These are phyloP conservation scores for Podarcis raffonei DNA, from an alignment of 2,113 vertebrate species.

Conservation along the genomic window DNA sequence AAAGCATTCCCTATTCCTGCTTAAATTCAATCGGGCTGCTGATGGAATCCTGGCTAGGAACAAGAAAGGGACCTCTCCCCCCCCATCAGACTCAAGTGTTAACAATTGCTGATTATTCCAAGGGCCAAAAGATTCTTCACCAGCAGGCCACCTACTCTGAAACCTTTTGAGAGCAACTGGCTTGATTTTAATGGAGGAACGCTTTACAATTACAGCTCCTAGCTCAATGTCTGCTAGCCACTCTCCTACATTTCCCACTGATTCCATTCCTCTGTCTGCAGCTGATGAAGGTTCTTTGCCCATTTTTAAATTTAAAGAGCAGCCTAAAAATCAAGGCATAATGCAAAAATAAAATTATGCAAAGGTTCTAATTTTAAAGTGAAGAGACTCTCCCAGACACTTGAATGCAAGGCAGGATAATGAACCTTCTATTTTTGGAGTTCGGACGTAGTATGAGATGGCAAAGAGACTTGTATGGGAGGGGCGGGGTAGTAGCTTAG, in stretches of 20 bases:
- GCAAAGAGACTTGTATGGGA: background rate
- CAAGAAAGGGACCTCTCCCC: background rate
- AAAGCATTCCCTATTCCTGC: too few relatives aligned
- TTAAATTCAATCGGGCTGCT: too few relatives aligned
- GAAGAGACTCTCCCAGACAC: background rate
- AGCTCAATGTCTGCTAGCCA: background rate
- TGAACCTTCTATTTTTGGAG: background rate
- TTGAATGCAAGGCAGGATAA: background rate
- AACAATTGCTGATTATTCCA: background rate
- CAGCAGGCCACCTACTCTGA: too few relatives aligned
- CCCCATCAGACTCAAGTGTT: background rate
- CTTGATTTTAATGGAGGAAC: background rate
- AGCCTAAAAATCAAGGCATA: background rate
- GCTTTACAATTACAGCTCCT: background rate
- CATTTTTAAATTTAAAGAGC: background rate
- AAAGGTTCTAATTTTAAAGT: background rate
- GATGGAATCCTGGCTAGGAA: background rate
- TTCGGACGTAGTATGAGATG: too few relatives aligned
- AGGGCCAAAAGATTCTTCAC: background rate
- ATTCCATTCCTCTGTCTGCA: background rate
- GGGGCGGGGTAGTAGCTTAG: too few relatives aligned
- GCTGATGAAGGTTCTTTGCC: too few relatives aligned
- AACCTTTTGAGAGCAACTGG: background rate
- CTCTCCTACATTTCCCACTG: background rate
- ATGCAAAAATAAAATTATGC: background rate